A percentile compares a stretch with the other conserved stretches of the same genome.
These are phyloP conservation scores for Holocentrus rufus DNA, from an alignment of 2,797 vertebrate species.

Conservation along the genomic window DNA sequence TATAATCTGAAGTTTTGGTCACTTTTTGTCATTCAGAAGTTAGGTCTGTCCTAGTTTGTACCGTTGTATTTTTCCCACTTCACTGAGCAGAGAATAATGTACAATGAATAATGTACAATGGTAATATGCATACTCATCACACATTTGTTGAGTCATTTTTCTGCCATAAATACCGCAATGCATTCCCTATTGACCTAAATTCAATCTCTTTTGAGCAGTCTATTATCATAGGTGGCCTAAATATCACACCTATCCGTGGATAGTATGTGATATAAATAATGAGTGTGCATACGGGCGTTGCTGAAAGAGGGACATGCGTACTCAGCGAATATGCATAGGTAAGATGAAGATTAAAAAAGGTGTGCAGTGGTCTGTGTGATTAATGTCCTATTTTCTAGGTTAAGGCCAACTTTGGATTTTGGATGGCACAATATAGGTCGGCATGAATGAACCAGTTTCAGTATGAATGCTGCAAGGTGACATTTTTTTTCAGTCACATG, in stretches of 20 bases:
- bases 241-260: constrained; percentile 15
- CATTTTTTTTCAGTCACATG: neutral
- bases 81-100: neutral
- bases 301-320: neutral
- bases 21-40: neutral
- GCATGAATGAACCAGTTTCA: neutral
- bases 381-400: neutral
- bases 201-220: neutral
- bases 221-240: constrained; percentile 3
- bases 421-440: neutral
- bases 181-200: constrained; percentile 16
- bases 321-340: neutral
- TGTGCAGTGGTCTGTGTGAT: neutral
- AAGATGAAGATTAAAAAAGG: neutral
- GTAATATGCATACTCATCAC: neutral
- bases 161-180: constrained; percentile 5
- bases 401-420: neutral
- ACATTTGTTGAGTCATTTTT: constrained; percentile 3
- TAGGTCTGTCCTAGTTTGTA: neutral
- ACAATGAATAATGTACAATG: neutral
- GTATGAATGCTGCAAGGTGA: neutral
- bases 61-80: neutral
- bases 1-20: neutral
- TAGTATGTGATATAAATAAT: constrained; percentile 11
- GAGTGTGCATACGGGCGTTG: neutral